A percentile compares a stretch with the other conserved stretches of the same genome.
Conservation (phyloP, 1,140 invertebrate genomes). For the Panonychus citri region DNA sequence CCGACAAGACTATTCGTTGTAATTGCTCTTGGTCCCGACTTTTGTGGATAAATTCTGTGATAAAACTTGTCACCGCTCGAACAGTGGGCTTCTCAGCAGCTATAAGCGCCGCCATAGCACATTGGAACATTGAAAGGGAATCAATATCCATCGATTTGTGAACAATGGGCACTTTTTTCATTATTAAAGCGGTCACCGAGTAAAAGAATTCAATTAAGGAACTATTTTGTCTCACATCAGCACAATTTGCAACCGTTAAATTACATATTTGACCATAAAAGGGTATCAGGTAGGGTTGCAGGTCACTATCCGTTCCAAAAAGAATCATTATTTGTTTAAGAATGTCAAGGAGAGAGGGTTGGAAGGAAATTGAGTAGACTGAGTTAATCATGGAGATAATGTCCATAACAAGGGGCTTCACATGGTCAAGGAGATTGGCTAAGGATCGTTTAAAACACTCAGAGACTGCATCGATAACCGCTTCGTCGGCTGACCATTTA, state of each 20-base stretch:
- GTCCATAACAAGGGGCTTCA: conserved; percentile 34
- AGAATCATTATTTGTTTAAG: conserved; percentile 31
- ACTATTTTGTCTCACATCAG: conserved; percentile 13
- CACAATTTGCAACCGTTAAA: conserved; percentile 7
- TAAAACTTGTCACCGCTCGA: conserved; percentile 30
- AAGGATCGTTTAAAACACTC: conserved; percentile 40
- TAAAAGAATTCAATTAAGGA: conserved; percentile 12
- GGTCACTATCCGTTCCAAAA: conserved; percentile 14
- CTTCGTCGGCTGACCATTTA: conserved; percentile 7
- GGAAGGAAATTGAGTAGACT: conserved; percentile 41
- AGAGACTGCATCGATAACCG: conserved; percentile 33
- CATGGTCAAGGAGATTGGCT: conserved; percentile 37
- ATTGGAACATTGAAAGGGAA: neutral
- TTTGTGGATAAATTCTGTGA: conserved; percentile 29
- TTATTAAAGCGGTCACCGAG: neutral
- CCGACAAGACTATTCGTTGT: conserved; percentile 25
- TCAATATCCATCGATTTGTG: neutral
- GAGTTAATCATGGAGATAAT: conserved; percentile 40
- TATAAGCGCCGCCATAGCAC: conserved; percentile 27
- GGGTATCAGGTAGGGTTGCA: conserved; percentile 4
- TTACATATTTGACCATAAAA: conserved; percentile 13
- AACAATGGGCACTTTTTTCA: conserved; percentile 5
- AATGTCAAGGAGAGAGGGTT: conserved; percentile 40
- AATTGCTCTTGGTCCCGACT: conserved; percentile 26
- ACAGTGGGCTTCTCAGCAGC: conserved; percentile 35